phyloP scores from a whole-genome alignment of 2,113 vertebrate species.

The Hydropotes inermis region DNA sequence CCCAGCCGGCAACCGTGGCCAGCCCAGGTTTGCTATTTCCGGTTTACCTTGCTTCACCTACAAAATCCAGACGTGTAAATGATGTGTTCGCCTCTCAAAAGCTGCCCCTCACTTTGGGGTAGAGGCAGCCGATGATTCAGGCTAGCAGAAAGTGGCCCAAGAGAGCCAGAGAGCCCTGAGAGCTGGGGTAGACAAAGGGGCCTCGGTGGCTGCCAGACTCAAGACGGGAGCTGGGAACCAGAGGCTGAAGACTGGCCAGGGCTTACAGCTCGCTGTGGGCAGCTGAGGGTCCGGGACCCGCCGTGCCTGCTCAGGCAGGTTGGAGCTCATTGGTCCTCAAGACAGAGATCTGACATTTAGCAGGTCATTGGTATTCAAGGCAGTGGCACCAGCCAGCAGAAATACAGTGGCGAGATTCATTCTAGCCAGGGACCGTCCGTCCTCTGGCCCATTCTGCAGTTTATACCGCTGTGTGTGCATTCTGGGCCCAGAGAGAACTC shows the following conservation, averaged over 20 bases:
- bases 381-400: background rate
- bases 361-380: background rate
- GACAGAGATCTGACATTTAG: background rate
- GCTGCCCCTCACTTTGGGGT: background rate
- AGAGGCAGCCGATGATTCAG: background rate
- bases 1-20: background rate
- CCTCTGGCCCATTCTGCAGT: background rate
- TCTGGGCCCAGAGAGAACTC: background rate
- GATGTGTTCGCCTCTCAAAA: background rate
- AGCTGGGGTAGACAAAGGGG: background rate
- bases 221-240: background rate
- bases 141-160: background rate
- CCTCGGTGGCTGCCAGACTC: background rate
- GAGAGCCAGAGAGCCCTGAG: background rate
- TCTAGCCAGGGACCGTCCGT: background rate
- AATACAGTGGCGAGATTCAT: background rate
- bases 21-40: rapidly evolving
- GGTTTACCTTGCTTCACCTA: background rate
- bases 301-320: no score
- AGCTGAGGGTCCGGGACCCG: background rate
- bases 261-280: no score
- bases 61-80: background rate
- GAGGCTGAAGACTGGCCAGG: background rate
- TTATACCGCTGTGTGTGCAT: background rate
- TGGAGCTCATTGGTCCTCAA: background rate